A percentile compares a stretch with the other conserved stretches of the same genome.
phyloP scores from a whole-genome alignment of 2,113 vertebrate genomes.

The Talpa occidentalis region DNA sequence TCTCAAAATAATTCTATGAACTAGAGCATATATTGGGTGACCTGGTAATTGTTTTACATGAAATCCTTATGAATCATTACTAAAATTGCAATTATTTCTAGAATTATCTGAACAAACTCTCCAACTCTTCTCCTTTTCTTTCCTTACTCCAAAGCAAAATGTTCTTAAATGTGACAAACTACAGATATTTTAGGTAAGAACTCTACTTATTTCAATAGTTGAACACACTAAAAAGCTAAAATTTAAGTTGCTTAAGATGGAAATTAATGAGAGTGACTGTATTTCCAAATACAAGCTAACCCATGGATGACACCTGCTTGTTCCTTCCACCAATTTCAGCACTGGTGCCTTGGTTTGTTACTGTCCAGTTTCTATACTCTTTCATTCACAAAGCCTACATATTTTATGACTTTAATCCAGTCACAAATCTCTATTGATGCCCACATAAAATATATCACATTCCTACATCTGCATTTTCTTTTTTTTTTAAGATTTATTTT shows the following conservation, averaged over 20 bases:
- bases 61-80: neutral
- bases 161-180: constrained; percentile 11
- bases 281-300: neutral
- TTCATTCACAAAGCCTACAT: neutral
- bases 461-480: neutral
- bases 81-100: constrained; percentile 57
- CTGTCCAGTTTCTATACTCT: neutral
- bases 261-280: neutral
- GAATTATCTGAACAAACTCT: constrained; percentile 44
- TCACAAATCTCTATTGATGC: neutral
- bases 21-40: constrained; percentile 27
- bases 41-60: constrained; percentile 30
- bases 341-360: neutral
- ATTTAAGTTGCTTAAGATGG: neutral
- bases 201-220: neutral
- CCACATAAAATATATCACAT: neutral
- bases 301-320: neutral
- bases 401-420: neutral
- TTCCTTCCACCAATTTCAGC: neutral
- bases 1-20: constrained; percentile 1
- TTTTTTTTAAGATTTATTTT: no score
- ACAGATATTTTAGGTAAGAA: neutral
- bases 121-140: neutral
- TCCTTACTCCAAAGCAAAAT: neutral
- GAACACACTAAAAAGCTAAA: neutral